Evolutionary conservation across 2,797 vertebrate genomes (phyloP).

Genomic region (Schizopygopsis malacanthus): DNA sequence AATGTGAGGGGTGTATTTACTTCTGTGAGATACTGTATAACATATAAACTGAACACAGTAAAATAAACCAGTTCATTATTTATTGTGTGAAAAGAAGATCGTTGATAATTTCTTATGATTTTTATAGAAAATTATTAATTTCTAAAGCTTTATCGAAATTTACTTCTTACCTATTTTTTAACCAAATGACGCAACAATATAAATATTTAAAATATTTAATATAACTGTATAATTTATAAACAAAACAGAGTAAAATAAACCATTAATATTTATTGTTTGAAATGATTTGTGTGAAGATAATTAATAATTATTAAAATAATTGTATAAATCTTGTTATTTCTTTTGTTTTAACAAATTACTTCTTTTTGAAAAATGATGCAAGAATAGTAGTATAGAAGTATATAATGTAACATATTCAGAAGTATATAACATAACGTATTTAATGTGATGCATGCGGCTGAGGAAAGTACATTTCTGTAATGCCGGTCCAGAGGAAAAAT

Average conservation of each 20-base stretch:
- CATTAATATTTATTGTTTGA: no score
- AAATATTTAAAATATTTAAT: background rate
- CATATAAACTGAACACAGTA: background rate
- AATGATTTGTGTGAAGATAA: background rate
- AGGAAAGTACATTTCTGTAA: background rate
- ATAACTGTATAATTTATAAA: background rate
- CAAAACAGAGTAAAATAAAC: background rate
- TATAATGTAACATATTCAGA: background rate
- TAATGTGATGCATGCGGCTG: background rate
- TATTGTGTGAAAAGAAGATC: background rate
- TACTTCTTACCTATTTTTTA: background rate
- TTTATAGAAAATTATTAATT: background rate
- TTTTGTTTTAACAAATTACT: background rate
- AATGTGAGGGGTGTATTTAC: no score
- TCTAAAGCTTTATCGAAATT: background rate
- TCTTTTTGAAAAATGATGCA: background rate
- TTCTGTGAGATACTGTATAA: no score
- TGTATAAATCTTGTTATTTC: no score
- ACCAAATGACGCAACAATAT: no score
- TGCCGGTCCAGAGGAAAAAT: background rate
- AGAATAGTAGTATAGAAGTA: background rate
- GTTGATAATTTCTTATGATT: background rate
- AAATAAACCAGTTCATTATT: background rate
- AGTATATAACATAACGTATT: background rate
- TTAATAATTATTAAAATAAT: background rate